Conservation (phyloP, 2,888 invertebrate genomes). For the Apotomis capreana region DNA sequence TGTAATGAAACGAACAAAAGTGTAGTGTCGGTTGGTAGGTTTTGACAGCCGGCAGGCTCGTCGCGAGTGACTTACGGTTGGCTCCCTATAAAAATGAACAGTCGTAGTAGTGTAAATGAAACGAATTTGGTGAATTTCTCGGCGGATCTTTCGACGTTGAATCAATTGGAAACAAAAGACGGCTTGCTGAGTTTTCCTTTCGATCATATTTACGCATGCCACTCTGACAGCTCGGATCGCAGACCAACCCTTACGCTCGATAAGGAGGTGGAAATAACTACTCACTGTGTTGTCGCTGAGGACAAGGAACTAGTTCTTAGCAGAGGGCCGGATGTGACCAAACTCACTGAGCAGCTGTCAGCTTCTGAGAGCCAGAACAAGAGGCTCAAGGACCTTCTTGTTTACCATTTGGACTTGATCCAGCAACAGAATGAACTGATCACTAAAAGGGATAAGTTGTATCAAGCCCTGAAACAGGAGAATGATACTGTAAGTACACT, state of each 20-base stretch:
- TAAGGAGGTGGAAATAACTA: conserved; percentile 70
- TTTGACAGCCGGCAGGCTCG: conserved; percentile 80
- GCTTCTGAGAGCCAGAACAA: conserved; percentile 83
- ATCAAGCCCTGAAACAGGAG: conserved; percentile 88
- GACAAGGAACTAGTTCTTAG: conserved; percentile 55
- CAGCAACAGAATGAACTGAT: conserved; percentile 95
- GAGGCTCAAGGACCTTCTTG: conserved; percentile 89
- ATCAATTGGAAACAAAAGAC: conserved; percentile 77
- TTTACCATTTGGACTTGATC: conserved; percentile 93
- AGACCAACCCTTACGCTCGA: conserved; percentile 65
- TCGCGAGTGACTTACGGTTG: conserved; percentile 66
- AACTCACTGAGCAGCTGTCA: conserved; percentile 67
- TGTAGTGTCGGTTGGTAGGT: conserved; percentile 64
- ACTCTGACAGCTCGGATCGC: conserved; percentile 69
- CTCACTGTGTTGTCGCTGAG: conserved; percentile 62
- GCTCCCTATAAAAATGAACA: conserved; percentile 77
- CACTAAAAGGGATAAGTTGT: conserved; percentile 89
- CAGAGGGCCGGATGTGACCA: conserved; percentile 54
- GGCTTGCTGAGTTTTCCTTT: conserved; percentile 85
- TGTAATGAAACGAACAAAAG: conserved; percentile 74
- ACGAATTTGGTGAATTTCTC: conserved; percentile 79
- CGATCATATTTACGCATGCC: conserved; percentile 89
- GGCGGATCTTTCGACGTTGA: conserved; percentile 69
- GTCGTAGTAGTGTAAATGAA: conserved; percentile 78
- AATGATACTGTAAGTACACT: conserved; percentile 87